phyloP scores from a whole-genome alignment of 2,797 vertebrate species.

The Falco cherrug region DNA sequence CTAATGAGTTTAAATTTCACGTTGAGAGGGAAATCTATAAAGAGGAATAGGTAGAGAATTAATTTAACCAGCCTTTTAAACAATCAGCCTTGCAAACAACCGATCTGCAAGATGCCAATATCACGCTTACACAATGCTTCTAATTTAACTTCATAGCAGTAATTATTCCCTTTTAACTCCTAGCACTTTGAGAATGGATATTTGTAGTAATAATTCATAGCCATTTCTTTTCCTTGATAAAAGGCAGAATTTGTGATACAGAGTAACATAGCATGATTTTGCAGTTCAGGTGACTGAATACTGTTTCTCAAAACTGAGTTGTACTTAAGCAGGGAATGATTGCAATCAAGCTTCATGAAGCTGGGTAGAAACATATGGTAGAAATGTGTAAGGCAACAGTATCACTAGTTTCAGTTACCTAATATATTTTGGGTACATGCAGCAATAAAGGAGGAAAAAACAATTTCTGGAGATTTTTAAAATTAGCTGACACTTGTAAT shows the following conservation, averaged over 20 bases:
- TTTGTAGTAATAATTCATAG: not conserved
- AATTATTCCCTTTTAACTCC: not conserved
- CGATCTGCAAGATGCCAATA: not conserved
- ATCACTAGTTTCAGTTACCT: not conserved
- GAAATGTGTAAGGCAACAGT: not conserved
- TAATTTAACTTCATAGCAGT: not conserved
- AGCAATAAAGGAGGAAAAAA: not conserved
- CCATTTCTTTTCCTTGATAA: not conserved
- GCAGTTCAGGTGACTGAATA: not conserved
- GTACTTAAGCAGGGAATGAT: not conserved
- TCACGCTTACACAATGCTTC: not conserved
- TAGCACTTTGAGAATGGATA: not conserved
- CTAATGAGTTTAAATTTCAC: not conserved
- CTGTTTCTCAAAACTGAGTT: not conserved
- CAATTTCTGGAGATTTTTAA: not conserved
- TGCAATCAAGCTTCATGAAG: not conserved
- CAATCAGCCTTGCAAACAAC: not conserved
- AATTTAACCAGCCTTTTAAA: not conserved
- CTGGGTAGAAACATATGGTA: not conserved
- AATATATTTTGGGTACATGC: not conserved
- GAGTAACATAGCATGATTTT: not conserved
- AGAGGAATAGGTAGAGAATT: not conserved
- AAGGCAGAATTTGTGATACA: not conserved
- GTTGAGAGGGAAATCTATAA: not conserved
- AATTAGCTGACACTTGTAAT: not conserved